Evolutionary conservation across 2,888 invertebrate species (phyloP), one percentile per base, ranked within the genome.

Genomic region (Acleris holmiana): DNA sequence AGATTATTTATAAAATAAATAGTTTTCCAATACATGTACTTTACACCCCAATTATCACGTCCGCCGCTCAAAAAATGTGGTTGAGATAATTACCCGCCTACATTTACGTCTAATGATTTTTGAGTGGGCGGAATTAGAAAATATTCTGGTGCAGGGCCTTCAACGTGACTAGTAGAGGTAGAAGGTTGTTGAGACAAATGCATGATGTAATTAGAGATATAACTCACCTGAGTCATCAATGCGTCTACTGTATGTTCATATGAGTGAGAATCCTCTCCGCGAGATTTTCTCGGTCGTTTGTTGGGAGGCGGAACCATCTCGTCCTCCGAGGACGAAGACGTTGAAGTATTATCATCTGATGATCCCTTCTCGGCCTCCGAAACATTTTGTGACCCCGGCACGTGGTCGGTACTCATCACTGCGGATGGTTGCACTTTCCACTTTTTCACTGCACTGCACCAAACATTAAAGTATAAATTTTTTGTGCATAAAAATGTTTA

Each of bases 201-300:
- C 41, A 15, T 41, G 3, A 41, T n/a, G 41, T 41, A 41, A 5
- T 41, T 13, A 41, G 41, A 41, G n/a, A 41, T 13, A 10, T 41
- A 41, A n/a, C 41, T 41, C n/a, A 41, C 41, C 5, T 41, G 41
- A 4, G 10, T 15, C 13, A 41, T n/a, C n/a, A 41, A n/a, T n/a
- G 41, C 2, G 5, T 41, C 41, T n/a, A 41, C 41, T 13, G n/a
- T 13, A n/a, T 15, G 41, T 2, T 41, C 41, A n/a, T 41, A 41
- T n/a, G 41, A 41, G n/a, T 41, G 41, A 41, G 10, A n/a, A 41
- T 4, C 10, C 41, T 41, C 41, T 41, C 41, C 41, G 41, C 41
- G 41, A 41, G 41, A 13, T n/a, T 41, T 41, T 41, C n/a, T 41
- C n/a, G 41, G 41, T 41, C 41, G 41, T 41, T 41, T 41, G 41